Evolutionary conservation across 2,113 vertebrate species (phyloP).

Genomic region (Macaca fascicularis): DNA sequence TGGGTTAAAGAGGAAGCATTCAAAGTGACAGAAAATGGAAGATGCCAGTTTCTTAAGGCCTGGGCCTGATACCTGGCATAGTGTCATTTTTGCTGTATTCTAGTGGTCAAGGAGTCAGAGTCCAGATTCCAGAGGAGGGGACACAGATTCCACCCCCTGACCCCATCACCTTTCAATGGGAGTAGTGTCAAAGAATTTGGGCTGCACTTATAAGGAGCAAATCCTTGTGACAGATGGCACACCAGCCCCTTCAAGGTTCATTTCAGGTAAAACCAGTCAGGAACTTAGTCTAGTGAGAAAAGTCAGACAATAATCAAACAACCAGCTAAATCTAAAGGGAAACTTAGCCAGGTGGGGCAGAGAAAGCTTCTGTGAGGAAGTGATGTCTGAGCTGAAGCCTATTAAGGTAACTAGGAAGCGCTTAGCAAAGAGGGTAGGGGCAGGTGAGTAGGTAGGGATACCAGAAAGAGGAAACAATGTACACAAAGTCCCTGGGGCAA

Average conservation of each 20-base stretch:
- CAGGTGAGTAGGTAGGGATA: neutral
- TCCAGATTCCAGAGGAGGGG: neutral
- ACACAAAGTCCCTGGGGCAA: neutral
- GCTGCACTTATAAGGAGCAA: neutral
- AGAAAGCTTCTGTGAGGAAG: neutral
- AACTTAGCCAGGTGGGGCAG: neutral
- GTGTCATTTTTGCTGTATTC: neutral
- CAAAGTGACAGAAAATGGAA: neutral
- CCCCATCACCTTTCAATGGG: neutral
- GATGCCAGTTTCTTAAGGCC: neutral
- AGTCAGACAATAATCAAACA: constrained; percentile 31
- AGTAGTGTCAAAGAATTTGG: neutral
- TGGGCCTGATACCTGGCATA: neutral
- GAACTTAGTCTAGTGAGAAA: neutral
- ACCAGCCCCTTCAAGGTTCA: neutral
- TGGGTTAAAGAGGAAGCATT: constrained; percentile 27
- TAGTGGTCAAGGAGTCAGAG: neutral
- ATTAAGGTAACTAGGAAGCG: neutral
- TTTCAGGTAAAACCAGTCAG: constrained; percentile 31
- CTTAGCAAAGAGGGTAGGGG: neutral
- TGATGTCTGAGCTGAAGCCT: neutral
- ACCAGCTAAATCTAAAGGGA: neutral
- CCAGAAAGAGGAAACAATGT: neutral
- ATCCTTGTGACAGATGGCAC: neutral
- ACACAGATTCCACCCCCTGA: neutral